phyloP scores from a whole-genome alignment of 2,888 invertebrate genomes.

The Xanthorhoe spadicearia region DNA sequence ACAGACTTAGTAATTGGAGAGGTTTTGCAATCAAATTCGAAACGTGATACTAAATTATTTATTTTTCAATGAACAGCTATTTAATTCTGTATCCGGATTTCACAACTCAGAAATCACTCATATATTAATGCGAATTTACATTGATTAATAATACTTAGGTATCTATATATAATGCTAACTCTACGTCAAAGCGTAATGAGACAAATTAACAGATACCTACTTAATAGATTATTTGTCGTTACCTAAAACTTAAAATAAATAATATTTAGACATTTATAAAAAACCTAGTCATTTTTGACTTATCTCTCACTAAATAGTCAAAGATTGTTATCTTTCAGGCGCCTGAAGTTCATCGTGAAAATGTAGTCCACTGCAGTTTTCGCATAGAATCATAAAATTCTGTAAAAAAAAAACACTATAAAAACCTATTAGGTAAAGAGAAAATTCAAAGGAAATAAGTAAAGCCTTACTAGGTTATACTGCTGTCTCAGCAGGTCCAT shows the following conservation, averaged over 20 bases:
- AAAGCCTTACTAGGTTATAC: constrained; percentile 58
- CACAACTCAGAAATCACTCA: constrained; percentile 1
- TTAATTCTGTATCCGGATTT: not conserved
- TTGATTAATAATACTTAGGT: not conserved
- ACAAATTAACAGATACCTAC: not conserved
- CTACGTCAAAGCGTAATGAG: not conserved
- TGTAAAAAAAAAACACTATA: constrained; percentile 47
- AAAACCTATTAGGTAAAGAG: not conserved
- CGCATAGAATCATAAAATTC: constrained; percentile 66
- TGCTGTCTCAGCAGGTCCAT: constrained; percentile 63
- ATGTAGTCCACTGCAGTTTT: constrained; percentile 57
- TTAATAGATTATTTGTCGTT: no score
- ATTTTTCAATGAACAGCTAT: not conserved
- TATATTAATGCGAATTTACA: constrained; percentile 6
- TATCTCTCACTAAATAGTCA: no score
- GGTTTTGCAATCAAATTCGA: constrained; percentile 3
- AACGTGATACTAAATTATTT: not conserved
- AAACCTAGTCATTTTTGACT: not conserved
- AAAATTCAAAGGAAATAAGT: not conserved
- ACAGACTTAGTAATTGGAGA: not conserved
- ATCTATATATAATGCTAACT: not conserved
- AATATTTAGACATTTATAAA: not conserved
- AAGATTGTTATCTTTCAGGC: constrained; percentile 57
- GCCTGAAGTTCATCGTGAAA: constrained; percentile 61
- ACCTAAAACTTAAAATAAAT: no score